A percentile compares a stretch with the other conserved stretches of the same genome.
These are phyloP conservation scores for Cataglyphis albicans DNA, from an alignment of 2,888 invertebrate species.

Conservation along the genomic window DNA sequence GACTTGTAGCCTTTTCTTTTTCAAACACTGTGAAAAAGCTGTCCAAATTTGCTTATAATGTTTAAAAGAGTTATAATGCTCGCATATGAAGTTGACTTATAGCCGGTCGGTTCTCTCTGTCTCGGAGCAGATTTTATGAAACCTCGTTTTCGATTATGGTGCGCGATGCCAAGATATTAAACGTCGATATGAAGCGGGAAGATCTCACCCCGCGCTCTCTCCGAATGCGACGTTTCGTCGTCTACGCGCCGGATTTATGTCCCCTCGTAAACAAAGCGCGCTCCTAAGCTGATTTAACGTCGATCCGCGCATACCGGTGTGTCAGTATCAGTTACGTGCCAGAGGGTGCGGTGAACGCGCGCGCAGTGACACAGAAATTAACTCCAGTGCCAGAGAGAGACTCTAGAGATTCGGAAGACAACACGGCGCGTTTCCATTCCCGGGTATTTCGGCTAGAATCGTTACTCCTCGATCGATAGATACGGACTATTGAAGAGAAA, in stretches of 20 bases:
- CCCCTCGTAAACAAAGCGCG: slow-evolving; percentile 50
- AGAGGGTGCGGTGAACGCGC: slow-evolving; percentile 28
- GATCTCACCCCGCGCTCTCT: slow-evolving; percentile 20
- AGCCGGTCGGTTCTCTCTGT: neutral
- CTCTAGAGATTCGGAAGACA: slow-evolving; percentile 26
- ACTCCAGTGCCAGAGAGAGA: slow-evolving; percentile 37
- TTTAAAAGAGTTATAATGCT: slow-evolving; percentile 45
- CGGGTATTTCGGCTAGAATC: neutral
- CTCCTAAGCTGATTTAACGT: slow-evolving; percentile 54
- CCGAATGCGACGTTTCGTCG: slow-evolving; percentile 47
- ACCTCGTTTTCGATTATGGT: slow-evolving; percentile 50
- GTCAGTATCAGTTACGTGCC: slow-evolving; percentile 52
- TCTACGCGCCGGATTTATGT: slow-evolving; percentile 47
- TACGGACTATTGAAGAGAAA: neutral
- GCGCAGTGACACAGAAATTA: slow-evolving; percentile 53
- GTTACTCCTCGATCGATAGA: slow-evolving; percentile 15
- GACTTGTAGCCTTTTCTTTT: slow-evolving; percentile 20
- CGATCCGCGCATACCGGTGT: slow-evolving; percentile 46
- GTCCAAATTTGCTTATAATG: slow-evolving; percentile 44
- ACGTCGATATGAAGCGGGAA: slow-evolving; percentile 38
- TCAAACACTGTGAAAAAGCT: slow-evolving; percentile 37
- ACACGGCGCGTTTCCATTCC: neutral
- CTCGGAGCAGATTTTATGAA: slow-evolving; percentile 33
- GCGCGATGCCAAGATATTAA: slow-evolving; percentile 42
- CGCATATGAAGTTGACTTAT: slow-evolving; percentile 35